Base-by-base conservation (phyloP, 2,113 vertebrate genomes). In the Lethenteron reissneri region DNA sequence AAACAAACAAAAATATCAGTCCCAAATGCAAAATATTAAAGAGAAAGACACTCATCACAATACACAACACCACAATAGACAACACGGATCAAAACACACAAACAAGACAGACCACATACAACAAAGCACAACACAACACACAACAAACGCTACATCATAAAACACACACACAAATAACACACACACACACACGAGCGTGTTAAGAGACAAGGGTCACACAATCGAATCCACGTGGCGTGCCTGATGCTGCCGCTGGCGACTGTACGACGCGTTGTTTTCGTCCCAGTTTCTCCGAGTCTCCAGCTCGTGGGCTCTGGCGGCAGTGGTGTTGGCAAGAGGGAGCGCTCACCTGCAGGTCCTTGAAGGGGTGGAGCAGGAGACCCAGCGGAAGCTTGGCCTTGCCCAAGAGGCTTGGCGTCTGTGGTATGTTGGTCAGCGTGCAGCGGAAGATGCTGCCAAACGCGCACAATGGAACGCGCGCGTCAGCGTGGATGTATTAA, bases 331-430 rank as follows among this genome's bases (percentile, higher is more conserved):
- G 19, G 15, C 19, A 8, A 68, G 19, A 68, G 19, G 19, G 15
- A 68, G 71, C 21, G 77, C 85, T 81, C 90, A 97, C 92, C 83
- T 86, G 86, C 74, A 95, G 81, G 76, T 97, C 92, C 84, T 95
- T 96, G 80, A 97, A 97, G 71, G 92, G 92, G 79, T 97, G 92
- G 74, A 97, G 87, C 77, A 95, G 83, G 73, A 97, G 83, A 73
- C 92, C 92, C 78, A 97, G 76, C 17, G 92, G 92, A 81, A 97
- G 87, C 82, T 92, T 97, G 78, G 92, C 92, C 85, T 96, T 97
- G 79, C 90, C 94, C 76, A 96, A 70, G 80, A 97, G 83, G 78
- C 88, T 82, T 82, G 96, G 92, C 71, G 89, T 95, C 81, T 97
- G 92, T 78, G 92, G 92, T 85, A 97, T 90, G 81, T 82, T 89